These are phyloP conservation scores for Leptodactylus fuscus DNA, from an alignment of 2,113 vertebrate genomes.

Conservation along the genomic window DNA sequence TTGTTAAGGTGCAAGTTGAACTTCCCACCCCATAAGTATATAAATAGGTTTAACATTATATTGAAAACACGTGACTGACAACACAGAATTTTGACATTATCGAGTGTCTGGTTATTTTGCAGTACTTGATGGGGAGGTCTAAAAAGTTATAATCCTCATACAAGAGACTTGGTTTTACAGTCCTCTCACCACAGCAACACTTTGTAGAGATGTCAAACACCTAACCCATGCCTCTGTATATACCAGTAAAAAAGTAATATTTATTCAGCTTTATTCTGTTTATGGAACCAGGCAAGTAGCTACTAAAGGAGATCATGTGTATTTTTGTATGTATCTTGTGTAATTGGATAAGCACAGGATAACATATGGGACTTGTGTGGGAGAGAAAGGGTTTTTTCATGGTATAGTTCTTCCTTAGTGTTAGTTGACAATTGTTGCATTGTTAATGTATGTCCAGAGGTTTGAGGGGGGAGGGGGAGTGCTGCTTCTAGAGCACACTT, in stretches of 20 bases:
- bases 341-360: background rate
- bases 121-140: no score
- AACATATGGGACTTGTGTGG: background rate
- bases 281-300: background rate
- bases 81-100: no score
- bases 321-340: background rate
- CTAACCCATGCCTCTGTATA: background rate
- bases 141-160: no score
- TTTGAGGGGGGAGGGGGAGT: background rate
- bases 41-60: no score
- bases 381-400: background rate
- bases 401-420: background rate
- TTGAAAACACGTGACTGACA: no score
- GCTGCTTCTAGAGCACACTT: background rate
- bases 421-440: background rate
- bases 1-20: no score
- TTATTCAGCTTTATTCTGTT: background rate
- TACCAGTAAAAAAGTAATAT: background rate
- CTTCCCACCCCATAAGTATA: no score
- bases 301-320: background rate
- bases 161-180: no score
- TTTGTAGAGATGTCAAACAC: no score
- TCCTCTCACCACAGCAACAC: no score
- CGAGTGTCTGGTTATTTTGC: no score
- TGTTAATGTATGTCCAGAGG: background rate